Evolutionary conservation across 2,113 vertebrate species (phyloP), one percentile per base, ranked within the genome.

Genomic region (Nicator chloris): DNA sequence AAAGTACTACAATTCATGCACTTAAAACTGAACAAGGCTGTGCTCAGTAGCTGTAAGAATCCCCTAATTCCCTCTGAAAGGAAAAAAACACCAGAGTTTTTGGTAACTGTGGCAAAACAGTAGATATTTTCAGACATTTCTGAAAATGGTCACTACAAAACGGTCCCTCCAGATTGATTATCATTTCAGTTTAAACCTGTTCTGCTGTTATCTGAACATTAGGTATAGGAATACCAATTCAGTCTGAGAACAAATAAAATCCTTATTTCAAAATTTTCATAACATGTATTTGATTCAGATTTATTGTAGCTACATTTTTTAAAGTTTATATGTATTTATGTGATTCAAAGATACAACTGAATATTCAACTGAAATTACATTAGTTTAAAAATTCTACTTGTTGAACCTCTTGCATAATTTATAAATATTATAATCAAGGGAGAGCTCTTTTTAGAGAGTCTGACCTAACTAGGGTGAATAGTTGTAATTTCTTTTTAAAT

Each of bases 301-400:
- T 82, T 37, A 57, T 49, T 33, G 9, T 3, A 16, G 28, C 57
- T 85, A 54, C 11, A 31, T 60, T 86, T 90, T 56, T 10, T 64
- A 4, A 24, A 12, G 12, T 33, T 71, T 39, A 4, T 63, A 78
- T 59, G 11, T 15, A 24, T 24, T 63, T 44, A 37, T 0, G 0
- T 1, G 2, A 45, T 57, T 57, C 12, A 12, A 30, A 64, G 42
- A 54, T 70, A 82, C 70, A 82, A 73, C 8, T 31, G 45, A 59
- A 53, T 70, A 54, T 37, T 61, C 40, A 13, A 16, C 21, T 69
- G 75, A 76, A 69, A 53, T 17, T 5, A 9, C 3, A 44, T 56
- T 37, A 49, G 22, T 26, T 86, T 40, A 63, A 73, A 86, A 87
- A 49, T 69, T 80, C 7, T 39, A 33, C 17, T 71, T 82, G 4